phyloP scores from a whole-genome alignment of 2,113 vertebrate species.

The Tichodroma muraria region DNA sequence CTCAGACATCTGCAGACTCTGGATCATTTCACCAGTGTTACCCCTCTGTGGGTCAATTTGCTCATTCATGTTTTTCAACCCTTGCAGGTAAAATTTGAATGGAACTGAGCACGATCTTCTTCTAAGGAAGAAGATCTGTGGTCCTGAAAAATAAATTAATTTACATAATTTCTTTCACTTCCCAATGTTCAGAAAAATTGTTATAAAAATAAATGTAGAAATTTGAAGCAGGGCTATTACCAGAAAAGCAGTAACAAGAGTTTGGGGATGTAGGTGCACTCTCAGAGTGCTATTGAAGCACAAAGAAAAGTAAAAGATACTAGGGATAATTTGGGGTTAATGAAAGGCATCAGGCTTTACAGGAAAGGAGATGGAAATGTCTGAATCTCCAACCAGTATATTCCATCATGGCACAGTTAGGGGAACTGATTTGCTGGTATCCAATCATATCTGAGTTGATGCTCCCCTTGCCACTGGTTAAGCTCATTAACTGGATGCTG shows the following conservation, averaged over 20 bases:
- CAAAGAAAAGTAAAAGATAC: background rate
- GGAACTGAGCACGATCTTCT: background rate
- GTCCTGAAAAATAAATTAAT: background rate
- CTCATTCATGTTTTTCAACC: background rate
- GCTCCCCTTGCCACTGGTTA: background rate
- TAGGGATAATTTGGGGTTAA: background rate
- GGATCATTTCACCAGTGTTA: background rate
- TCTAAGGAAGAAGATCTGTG: background rate
- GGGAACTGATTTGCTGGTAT: background rate
- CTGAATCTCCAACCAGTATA: background rate
- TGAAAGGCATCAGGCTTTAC: background rate
- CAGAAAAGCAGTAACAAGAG: background rate
- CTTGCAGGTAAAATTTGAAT: background rate
- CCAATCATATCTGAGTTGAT: background rate
- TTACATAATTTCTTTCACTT: background rate
- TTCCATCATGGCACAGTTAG: background rate
- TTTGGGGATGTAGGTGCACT: background rate
- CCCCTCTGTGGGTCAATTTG: background rate
- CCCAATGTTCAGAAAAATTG: background rate
- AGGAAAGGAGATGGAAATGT: background rate
- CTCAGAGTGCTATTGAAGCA: background rate
- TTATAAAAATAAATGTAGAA: background rate
- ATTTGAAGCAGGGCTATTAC: background rate
- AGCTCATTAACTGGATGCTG: background rate
- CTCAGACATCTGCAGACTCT: background rate